Percentiles rank a stretch among this genome's conserved stretches.
Evolutionary conservation across 2,797 vertebrate genomes (phyloP).

Genomic region (Paedocypris micromegethes): DNA sequence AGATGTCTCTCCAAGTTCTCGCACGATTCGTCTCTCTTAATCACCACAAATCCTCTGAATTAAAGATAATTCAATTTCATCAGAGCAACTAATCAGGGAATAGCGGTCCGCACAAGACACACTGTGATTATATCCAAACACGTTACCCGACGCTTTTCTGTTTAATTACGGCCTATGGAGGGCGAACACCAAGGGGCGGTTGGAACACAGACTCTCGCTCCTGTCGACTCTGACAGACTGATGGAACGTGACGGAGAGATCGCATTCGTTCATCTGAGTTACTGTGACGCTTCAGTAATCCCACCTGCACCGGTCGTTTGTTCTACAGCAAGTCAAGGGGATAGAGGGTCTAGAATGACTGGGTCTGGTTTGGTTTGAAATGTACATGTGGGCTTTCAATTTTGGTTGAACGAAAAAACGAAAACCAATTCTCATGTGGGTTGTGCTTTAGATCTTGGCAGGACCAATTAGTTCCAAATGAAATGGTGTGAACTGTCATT

Average conservation of each 20-base stretch:
- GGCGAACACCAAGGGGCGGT: slow-evolving; percentile 35
- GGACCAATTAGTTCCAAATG: too few species aligned
- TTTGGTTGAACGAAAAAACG: too few species aligned
- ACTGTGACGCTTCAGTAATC: not conserved
- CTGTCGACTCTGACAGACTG: slow-evolving; percentile 16
- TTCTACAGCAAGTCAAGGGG: too few species aligned
- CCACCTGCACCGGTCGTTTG: too few species aligned
- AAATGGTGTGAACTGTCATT: too few species aligned
- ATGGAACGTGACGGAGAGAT: slow-evolving; percentile 6
- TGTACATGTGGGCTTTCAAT: too few species aligned
- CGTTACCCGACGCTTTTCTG: slow-evolving; percentile 41
- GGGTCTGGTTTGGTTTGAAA: too few species aligned
- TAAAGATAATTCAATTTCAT: slow-evolving; percentile 82
- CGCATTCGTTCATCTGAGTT: slow-evolving; percentile 4
- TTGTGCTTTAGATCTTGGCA: too few species aligned
- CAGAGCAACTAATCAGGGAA: slow-evolving; percentile 77
- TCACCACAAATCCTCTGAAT: slow-evolving; percentile 82
- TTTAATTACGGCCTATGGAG: slow-evolving; percentile 44
- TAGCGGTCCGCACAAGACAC: slow-evolving; percentile 62
- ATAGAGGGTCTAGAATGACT: too few species aligned
- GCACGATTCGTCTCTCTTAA: slow-evolving; percentile 79
- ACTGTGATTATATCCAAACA: slow-evolving; percentile 62
- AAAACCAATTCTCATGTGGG: too few species aligned
- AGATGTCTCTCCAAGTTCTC: slow-evolving; percentile 70
- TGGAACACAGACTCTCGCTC: slow-evolving; percentile 23